phyloP scores from a whole-genome alignment of 1,140 invertebrate species.

The Saccostrea glomerata region DNA sequence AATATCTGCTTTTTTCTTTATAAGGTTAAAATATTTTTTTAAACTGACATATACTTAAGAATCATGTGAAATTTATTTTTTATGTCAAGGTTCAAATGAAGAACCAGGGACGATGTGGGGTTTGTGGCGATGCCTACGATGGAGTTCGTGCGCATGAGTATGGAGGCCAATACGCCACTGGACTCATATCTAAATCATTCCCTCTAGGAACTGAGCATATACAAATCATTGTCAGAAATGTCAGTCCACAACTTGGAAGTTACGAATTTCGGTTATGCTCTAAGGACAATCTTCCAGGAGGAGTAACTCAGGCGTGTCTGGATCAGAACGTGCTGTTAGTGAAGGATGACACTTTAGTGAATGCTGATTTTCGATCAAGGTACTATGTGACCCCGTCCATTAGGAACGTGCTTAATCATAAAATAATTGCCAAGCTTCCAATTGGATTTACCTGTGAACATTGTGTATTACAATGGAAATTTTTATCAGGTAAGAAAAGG shows the following conservation, averaged over 20 bases:
- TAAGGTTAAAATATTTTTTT: too few relatives aligned
- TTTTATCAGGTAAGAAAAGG: constrained; percentile 13
- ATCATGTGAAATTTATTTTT: not conserved
- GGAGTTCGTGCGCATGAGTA: constrained; percentile 74
- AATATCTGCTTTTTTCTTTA: not conserved
- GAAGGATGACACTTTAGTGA: not conserved
- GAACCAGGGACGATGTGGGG: constrained; percentile 76
- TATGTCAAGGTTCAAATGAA: not conserved
- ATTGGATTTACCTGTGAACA: not conserved
- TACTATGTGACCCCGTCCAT: constrained; percentile 14
- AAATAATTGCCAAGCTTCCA: not conserved
- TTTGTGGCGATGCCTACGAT: constrained; percentile 78
- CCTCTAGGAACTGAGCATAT: constrained; percentile 32
- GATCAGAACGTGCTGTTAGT: constrained; percentile 4
- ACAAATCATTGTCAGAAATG: not conserved
- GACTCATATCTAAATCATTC: constrained; percentile 71
- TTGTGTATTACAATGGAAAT: constrained; percentile 17
- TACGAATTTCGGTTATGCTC: constrained; percentile 13
- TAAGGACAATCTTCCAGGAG: not conserved
- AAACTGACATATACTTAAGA: too few relatives aligned
- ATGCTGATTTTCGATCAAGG: not conserved
- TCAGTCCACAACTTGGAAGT: not conserved
- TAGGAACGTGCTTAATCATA: constrained; percentile 8
- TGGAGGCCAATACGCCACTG: constrained; percentile 76
- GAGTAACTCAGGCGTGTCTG: not conserved